Base-by-base conservation (phyloP, 2,113 vertebrate genomes). In the Ophiodon elongatus region DNA sequence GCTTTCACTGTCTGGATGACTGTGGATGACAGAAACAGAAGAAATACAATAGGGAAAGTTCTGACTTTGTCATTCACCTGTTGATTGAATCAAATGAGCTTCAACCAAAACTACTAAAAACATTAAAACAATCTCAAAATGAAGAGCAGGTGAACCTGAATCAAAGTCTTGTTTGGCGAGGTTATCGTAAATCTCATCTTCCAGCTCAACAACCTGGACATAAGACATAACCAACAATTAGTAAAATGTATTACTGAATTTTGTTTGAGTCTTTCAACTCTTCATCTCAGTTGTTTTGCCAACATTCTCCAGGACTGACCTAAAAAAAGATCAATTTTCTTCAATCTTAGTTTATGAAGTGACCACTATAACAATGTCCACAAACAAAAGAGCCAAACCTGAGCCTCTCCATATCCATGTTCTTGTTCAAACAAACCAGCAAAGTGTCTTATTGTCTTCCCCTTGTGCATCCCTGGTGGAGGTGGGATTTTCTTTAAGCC, bases 121-220 rank as follows among this genome's bases (percentile, higher is more conserved):
- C 27, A 56, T 66, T 19, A 19, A 35, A 15, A 31, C 5, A 33
- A 4, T 13, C 25, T 54, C 1, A 65, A 65, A 71, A 35, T 33
- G 1, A 68, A 50, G 21, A 2, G 13, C 9, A 1, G 6, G 8
- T 64, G 47, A 8, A 33, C 89, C 85, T 21, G 43, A 62, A 2
- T 72, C 5, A 59, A 80, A 88, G 52, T n/a, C 60, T 76, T 85
- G 83, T 17, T 83, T 75, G 17, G 2, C 85, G 41, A 92, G n/a
- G 2, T 25, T 41, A 17, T 21, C 8, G 45, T 76, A 86, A 4
- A 14, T 23, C 0, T 86, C 64, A 64, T 88, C 50, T 59, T 83
- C 64, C 33, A 90, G 2, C 45, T 89, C 10, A 70, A 88, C n/a
- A 73, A 71, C 72, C 91, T 92, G 70, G 8, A 75, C 41, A 47